Base-by-base conservation (phyloP, 2,888 invertebrate species). In the Escarpia spicata region DNA sequence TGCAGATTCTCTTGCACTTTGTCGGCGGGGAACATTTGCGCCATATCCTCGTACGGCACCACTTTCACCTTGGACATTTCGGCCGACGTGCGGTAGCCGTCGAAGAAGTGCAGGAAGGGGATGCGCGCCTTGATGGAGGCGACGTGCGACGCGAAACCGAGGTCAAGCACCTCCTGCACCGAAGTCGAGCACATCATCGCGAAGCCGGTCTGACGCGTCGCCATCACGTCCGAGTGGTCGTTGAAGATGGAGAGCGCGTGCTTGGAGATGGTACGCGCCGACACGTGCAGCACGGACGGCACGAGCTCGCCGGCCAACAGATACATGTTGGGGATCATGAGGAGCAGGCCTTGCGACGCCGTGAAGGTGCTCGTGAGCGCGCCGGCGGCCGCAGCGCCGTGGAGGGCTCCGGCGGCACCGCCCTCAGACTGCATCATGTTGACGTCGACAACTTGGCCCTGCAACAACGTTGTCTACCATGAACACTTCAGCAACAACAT, bases 301-400 rank as follows among this genome's bases (percentile, higher is more conserved):
- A 94, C 92, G 58, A 94, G 93, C 91, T 94, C 94, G 43, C 94
- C 94, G 6, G 94, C 94, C 91, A 94, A 93, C 91, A 94, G 93
- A 92, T 94, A 94, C 94, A 94, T 94, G 92, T 94, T 94, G 52
- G 94, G 94, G 44, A 94, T 94, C 94, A 94, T 94, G 43, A 94
- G 93, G 60, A 94, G 93, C 92, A 94, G 91, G 15, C 94, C 94
- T 92, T 94, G 94, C 31, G 94, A 94, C 89, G 94, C 94, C 19
- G 94, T 94, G 91, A 94, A 94, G 10, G 94, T 94, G 92, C 93
- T 93, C 60, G 93, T 93, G 90, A 94, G 91, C 12, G 93, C 52
- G n/a, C 94, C 94, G n/a, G 94, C 93, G 26, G 93, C 94, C 12
- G 93, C 93, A 12, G 94, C 94, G 6, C 94, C 94, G 89, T 94